Conservation (phyloP, 2,113 vertebrate species). For the Vulpes vulpes region DNA sequence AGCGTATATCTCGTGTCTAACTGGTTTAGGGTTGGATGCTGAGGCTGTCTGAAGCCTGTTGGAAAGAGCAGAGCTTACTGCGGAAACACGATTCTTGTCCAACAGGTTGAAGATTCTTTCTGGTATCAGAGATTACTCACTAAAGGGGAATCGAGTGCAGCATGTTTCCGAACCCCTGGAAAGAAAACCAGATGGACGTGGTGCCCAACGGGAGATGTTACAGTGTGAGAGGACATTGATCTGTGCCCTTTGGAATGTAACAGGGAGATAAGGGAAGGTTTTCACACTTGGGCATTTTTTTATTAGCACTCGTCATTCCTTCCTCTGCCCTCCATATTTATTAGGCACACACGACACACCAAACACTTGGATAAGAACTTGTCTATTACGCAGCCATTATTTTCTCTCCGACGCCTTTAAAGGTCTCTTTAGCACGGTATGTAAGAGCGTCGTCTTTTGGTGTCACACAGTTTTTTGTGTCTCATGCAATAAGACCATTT, state of each 20-base stretch:
- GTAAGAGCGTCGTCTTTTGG: neutral
- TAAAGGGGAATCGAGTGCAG: neutral
- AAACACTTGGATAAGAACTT: neutral
- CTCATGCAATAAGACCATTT: neutral
- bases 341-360: neutral
- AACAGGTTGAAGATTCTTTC: neutral
- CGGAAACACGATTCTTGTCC: neutral
- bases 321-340: constrained; percentile 10
- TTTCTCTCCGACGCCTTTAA: neutral
- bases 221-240: neutral
- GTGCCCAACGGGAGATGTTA: neutral
- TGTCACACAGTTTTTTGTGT: neutral
- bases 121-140: neutral
- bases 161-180: neutral
- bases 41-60: neutral
- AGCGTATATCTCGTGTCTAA: neutral
- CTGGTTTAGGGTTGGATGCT: neutral
- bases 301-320: neutral
- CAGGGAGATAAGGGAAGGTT: neutral
- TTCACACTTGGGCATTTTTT: neutral
- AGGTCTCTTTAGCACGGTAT: neutral
- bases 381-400: neutral
- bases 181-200: neutral
- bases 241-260: neutral
- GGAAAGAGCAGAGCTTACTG: neutral